Evolutionary conservation across 2,113 vertebrate genomes (phyloP).

Genomic region (Sinosuthora webbiana): DNA sequence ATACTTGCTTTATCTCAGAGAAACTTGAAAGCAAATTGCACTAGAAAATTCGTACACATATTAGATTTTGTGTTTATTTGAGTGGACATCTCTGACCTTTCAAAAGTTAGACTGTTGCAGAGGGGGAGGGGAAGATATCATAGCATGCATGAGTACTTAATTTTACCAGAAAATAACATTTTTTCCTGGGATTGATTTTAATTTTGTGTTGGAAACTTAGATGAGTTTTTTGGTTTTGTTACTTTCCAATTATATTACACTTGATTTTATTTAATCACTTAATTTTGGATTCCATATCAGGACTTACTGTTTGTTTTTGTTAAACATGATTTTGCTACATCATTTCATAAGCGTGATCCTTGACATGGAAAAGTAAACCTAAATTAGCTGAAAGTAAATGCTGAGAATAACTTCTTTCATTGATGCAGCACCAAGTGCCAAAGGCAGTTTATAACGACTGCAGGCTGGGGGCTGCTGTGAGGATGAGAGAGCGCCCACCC

Average conservation of each 20-base stretch:
- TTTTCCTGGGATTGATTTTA: neutral
- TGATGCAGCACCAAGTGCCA: neutral
- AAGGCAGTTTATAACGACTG: neutral
- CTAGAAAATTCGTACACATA: neutral
- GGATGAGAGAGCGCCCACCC: neutral
- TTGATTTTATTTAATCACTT: neutral
- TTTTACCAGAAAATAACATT: neutral
- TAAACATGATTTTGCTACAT: neutral
- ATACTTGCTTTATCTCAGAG: neutral
- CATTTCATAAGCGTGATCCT: neutral
- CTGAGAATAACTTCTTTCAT: neutral
- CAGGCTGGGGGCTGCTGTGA: neutral
- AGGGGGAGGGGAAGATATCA: neutral
- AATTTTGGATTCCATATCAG: neutral
- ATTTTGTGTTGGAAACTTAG: neutral
- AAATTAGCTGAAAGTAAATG: slow-evolving; percentile 13
- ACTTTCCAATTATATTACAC: neutral
- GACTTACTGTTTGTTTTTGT: neutral
- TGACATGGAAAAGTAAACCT: neutral
- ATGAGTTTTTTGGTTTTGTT: neutral
- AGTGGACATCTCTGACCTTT: neutral
- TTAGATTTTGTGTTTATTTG: neutral
- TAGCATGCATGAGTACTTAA: neutral
- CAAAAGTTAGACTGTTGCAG: neutral
- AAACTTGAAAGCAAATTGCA: neutral